Conservation (phyloP, 2,888 invertebrate species). For the Troides oblongomaculatus region DNA sequence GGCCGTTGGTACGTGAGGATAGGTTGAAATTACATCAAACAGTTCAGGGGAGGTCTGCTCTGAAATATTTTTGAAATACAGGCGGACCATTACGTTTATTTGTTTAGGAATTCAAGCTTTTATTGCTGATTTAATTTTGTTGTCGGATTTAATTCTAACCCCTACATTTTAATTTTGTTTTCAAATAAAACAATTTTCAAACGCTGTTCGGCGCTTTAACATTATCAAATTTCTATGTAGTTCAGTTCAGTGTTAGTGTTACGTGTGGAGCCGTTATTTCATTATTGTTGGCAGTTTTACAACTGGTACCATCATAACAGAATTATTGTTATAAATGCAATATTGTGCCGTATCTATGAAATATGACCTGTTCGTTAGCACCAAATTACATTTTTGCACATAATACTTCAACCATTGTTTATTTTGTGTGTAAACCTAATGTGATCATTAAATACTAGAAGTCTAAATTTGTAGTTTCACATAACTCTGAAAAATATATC, state of each 20-base stretch:
- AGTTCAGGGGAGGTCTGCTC: not conserved
- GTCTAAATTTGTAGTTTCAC: too few relatives aligned
- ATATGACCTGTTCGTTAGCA: slow-evolving; percentile 21
- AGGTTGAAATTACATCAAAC: slow-evolving; percentile 3
- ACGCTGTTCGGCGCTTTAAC: slow-evolving; percentile 2
- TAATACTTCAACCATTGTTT: not conserved
- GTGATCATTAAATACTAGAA: too few relatives aligned
- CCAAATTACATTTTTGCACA: slow-evolving; percentile 7
- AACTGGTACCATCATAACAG: slow-evolving; percentile 24
- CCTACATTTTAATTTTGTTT: slow-evolving; percentile 15
- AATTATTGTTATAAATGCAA: slow-evolving; percentile 29
- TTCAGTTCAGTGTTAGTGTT: slow-evolving; percentile 12
- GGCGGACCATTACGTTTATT: slow-evolving; percentile 8
- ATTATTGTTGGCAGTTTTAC: slow-evolving; percentile 28
- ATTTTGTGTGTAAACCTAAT: not conserved
- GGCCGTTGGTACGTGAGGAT: slow-evolving; percentile 3
- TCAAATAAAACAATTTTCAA: slow-evolving; percentile 10
- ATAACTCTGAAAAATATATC: too few relatives aligned
- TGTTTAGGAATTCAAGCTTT: slow-evolving; percentile 24
- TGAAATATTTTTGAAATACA: slow-evolving; percentile 6
- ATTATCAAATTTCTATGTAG: slow-evolving; percentile 27
- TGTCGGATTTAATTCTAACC: not conserved
- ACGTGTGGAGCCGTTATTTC: slow-evolving; percentile 26
- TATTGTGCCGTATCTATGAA: slow-evolving; percentile 20
- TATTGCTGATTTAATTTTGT: slow-evolving; percentile 15